These are phyloP conservation scores for Australoheros facetus DNA, from an alignment of 2,797 vertebrate genomes.

Conservation along the genomic window DNA sequence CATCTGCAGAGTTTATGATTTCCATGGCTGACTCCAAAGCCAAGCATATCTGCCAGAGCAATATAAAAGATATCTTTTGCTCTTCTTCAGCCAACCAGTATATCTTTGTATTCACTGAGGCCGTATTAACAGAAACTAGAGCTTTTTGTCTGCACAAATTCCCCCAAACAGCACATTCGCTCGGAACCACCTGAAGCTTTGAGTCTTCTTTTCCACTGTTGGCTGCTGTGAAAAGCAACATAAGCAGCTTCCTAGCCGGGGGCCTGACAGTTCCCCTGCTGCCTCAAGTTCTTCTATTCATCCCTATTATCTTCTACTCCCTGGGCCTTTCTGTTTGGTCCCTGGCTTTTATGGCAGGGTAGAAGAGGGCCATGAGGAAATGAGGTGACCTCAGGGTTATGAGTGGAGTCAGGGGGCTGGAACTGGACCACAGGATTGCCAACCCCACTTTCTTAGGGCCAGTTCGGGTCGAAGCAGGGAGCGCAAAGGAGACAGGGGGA, in stretches of 20 bases:
- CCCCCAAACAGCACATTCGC: constrained; percentile 14
- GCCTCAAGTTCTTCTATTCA: constrained; percentile 63
- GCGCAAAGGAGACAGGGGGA: constrained; percentile 41
- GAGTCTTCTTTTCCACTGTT: constrained; percentile 46
- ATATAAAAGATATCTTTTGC: constrained; percentile 22
- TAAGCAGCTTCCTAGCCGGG: constrained; percentile 56
- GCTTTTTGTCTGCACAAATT: constrained; percentile 25
- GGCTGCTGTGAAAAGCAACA: constrained; percentile 46
- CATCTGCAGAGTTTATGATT: constrained; percentile 68
- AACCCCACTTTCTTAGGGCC: constrained; percentile 60
- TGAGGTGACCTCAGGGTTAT: constrained; percentile 84
- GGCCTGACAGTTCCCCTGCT: constrained; percentile 60
- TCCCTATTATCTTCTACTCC: constrained; percentile 77
- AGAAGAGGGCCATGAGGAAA: constrained; percentile 86
- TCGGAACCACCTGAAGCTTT: constrained; percentile 8
- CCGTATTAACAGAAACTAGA: constrained; percentile 39
- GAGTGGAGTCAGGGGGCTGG: constrained; percentile 77
- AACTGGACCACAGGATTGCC: constrained; percentile 65
- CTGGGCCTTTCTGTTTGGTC: constrained; percentile 72
- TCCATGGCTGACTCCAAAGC: constrained; percentile 58
- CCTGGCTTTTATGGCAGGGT: constrained; percentile 83
- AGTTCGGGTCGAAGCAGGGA: constrained; percentile 43
- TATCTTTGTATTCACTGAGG: constrained; percentile 27
- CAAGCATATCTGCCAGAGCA: constrained; percentile 45
- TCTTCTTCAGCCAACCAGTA: constrained; percentile 29